These are phyloP conservation scores for Pristionchus japonicus DNA, from an alignment of 2,888 invertebrate species.

Conservation along the genomic window DNA sequence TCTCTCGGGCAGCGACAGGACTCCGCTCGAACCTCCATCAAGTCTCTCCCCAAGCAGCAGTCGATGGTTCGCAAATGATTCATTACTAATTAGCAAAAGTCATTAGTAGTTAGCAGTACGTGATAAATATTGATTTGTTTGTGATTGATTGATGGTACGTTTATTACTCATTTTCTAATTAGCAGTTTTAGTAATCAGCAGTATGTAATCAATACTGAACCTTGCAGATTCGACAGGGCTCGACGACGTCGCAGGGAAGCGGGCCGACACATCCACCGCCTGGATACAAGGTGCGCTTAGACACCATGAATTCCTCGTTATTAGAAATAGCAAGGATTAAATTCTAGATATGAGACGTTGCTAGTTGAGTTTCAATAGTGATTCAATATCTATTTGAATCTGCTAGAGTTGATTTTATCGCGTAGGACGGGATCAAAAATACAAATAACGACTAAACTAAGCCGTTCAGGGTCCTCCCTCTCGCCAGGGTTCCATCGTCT, in stretches of 20 bases:
- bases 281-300: conserved; percentile 2
- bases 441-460: no score
- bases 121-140: background rate
- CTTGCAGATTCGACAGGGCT: background rate
- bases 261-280: conserved; percentile 16
- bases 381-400: background rate
- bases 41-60: background rate
- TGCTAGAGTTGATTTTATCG: no score
- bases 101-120: background rate
- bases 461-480: background rate
- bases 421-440: no score
- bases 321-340: no score
- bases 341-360: no score
- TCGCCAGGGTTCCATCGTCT: background rate
- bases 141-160: background rate
- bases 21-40: background rate
- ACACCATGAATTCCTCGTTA: background rate
- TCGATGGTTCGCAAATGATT: background rate
- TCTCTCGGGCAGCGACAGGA: conserved; percentile 8
- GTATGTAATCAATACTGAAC: no score
- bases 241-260: background rate
- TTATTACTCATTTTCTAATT: background rate
- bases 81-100: background rate
- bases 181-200: background rate
- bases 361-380: background rate